Evolutionary conservation across 2,113 vertebrate genomes (phyloP).

Genomic region (Dissostichus mawsoni): DNA sequence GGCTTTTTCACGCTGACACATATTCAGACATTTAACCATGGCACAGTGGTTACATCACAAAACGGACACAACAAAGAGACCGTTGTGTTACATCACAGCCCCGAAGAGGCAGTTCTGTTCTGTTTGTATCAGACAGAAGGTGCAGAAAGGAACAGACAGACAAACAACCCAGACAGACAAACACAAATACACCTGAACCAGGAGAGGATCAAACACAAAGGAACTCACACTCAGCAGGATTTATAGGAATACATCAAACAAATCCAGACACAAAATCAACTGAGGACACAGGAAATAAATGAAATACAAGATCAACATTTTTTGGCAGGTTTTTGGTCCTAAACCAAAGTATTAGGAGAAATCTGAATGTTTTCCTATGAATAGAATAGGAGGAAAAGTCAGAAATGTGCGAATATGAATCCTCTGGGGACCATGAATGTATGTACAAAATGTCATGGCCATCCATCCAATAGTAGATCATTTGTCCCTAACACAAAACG

Average conservation of each 20-base stretch:
- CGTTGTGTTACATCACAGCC: constrained; percentile 49
- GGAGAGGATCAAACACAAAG: constrained; percentile 10
- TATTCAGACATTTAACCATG: constrained; percentile 31
- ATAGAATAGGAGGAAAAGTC: neutral
- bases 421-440: neutral
- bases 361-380: neutral
- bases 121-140: neutral
- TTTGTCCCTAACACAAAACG: neutral
- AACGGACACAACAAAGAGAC: constrained; percentile 28
- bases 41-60: constrained; percentile 50
- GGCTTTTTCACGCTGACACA: constrained; percentile 1
- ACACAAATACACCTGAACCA: constrained; percentile 9
- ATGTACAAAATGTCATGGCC: too few species aligned
- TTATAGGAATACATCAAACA: neutral
- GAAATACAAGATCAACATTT: neutral
- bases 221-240: neutral
- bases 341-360: neutral
- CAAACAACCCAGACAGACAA: neutral
- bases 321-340: neutral
- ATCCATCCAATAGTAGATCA: neutral
- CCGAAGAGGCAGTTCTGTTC: constrained; percentile 8
- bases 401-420: neutral
- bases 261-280: neutral
- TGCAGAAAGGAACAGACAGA: constrained; percentile 1
- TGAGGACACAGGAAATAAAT: neutral